Conservation (phyloP, 2,113 vertebrate genomes). For the Xenopus borealis region DNA sequence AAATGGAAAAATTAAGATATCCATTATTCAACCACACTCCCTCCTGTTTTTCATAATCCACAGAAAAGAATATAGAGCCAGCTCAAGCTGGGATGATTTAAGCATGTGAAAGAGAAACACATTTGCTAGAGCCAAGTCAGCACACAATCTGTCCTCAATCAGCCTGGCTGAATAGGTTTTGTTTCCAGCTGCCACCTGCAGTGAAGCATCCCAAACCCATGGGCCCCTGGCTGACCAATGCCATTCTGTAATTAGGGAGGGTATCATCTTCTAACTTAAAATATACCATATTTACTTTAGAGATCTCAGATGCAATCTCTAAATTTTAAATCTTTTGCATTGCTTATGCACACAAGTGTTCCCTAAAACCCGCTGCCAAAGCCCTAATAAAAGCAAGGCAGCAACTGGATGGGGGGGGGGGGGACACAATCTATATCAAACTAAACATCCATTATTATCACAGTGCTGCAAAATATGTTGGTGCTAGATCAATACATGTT, state of each 20-base stretch:
- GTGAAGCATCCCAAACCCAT: constrained; percentile 1
- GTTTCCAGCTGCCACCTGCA: constrained; percentile 27
- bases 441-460: too few species aligned
- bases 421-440: too few species aligned
- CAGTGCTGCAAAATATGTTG: too few species aligned
- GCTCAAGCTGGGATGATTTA: neutral
- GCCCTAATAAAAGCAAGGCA: too few species aligned
- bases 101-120: constrained; percentile 15
- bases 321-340: too few species aligned
- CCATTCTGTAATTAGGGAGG: neutral
- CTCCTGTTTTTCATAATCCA: neutral
- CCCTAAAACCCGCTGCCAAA: too few species aligned
- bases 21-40: neutral
- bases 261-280: too few species aligned
- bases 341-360: too few species aligned
- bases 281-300: too few species aligned
- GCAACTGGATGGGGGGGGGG: too few species aligned
- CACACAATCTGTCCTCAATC: constrained; percentile 25
- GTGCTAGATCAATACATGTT: too few species aligned
- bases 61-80: neutral
- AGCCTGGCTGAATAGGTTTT: constrained; percentile 6
- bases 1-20: neutral
- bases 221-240: constrained; percentile 8
- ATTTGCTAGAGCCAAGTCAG: neutral
- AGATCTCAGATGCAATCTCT: too few species aligned